A percentile compares a stretch with the other conserved stretches of the same genome.
phyloP scores from a whole-genome alignment of 2,113 vertebrate species.

The Sorex araneus region DNA sequence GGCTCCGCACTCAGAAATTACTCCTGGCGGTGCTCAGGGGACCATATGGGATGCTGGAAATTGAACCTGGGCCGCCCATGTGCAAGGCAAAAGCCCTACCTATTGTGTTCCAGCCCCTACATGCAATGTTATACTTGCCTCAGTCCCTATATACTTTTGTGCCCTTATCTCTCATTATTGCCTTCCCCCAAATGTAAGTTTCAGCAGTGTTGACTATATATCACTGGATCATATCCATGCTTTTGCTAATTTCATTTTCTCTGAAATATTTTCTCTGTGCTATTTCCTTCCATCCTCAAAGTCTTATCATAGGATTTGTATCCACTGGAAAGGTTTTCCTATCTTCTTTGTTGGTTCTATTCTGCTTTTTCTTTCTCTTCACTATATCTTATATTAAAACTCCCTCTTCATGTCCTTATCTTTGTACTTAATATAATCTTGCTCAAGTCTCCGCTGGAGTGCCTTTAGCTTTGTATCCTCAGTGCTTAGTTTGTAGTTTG shows the following conservation, averaged over 20 bases:
- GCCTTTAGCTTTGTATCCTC: neutral
- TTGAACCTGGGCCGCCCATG: no score
- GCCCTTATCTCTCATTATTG: neutral
- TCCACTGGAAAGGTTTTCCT: neutral
- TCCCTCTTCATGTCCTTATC: neutral
- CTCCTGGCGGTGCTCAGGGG: no score
- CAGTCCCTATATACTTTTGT: neutral
- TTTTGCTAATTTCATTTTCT: constrained; percentile 3
- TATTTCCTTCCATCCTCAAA: neutral
- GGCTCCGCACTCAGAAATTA: no score
- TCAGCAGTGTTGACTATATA: neutral
- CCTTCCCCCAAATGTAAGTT: neutral
- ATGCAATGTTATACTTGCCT: neutral
- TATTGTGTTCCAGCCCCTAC: neutral
- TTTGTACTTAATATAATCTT: neutral
- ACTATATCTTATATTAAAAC: neutral
- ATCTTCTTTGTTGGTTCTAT: neutral
- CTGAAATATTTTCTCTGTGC: neutral
- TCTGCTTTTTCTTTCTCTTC: neutral
- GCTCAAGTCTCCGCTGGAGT: neutral
- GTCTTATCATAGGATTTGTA: neutral
- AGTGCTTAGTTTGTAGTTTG: neutral
- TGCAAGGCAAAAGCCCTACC: no score
- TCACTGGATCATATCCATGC: neutral
- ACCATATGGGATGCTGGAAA: no score